Percentiles rank a stretch among this genome's conserved stretches.
These are phyloP conservation scores for Cyphomyrus plagiostoma DNA, from an alignment of 2,113 vertebrate genomes.

Conservation along the genomic window DNA sequence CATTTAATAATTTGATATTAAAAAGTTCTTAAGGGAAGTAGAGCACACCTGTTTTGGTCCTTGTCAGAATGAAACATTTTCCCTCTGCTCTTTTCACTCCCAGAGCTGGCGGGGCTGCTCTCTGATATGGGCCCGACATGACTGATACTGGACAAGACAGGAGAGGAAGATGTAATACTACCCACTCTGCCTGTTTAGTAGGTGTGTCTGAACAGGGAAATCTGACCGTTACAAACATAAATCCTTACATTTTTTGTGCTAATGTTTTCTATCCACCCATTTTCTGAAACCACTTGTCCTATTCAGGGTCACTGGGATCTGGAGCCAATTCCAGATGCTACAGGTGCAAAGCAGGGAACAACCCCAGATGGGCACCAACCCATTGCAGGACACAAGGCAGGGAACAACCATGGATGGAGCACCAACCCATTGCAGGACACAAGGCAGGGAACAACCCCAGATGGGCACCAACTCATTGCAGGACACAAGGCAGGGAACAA, in stretches of 20 bases:
- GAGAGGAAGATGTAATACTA: slow-evolving; percentile 11
- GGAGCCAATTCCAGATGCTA: too few species aligned
- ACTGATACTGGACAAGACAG: slow-evolving; percentile 68
- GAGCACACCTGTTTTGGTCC: slow-evolving; percentile 73
- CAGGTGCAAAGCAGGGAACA: too few species aligned
- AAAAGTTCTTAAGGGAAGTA: background rate
- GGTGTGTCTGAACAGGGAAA: background rate
- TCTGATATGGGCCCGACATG: slow-evolving; percentile 88
- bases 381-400: too few species aligned
- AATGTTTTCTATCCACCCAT: too few species aligned
- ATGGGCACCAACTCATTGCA: too few species aligned
- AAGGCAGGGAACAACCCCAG: too few species aligned
- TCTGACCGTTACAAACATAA: background rate
- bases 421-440: too few species aligned
- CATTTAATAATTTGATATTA: background rate
- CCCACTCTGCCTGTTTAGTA: background rate
- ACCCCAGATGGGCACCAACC: too few species aligned
- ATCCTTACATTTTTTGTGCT: background rate
- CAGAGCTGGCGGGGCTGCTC: slow-evolving; percentile 76
- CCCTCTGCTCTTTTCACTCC: slow-evolving; percentile 67
- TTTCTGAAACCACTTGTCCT: too few species aligned
- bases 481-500: too few species aligned
- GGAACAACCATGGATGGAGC: too few species aligned
- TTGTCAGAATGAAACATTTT: slow-evolving; percentile 41
- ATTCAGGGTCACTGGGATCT: too few species aligned